Evolutionary conservation across 37 sponge, comb jelly and placozoan species (phyloP), one percentile per base, ranked within the genome.

Genomic region (Cliona cf. orientalis): DNA sequence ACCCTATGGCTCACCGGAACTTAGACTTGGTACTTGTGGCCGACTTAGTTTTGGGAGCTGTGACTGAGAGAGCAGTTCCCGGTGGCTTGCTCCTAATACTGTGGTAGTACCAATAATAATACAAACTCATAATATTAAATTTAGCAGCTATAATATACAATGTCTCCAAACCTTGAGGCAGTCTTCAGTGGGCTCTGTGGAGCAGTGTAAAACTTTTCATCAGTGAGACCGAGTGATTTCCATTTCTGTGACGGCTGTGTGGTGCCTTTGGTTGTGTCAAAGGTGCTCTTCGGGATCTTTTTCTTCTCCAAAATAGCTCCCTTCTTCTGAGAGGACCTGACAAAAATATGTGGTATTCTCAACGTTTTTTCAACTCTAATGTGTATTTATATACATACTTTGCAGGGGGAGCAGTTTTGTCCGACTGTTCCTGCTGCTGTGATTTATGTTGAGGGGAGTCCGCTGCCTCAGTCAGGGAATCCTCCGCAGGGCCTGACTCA

Each of bases 241-340:
- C 88, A 87, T 36, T 82, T 81, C 72, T 80, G 81, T 0, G 91
- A 84, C 14, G 91, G 86, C 72, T 87, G 55, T 25, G 23, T 14
- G 33, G 29, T 80, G 14, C 69, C 37, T n/a, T 43, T 34, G 1
- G 75, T 0, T 26, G 46, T 19, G 38, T 68, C 53, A 34, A 69
- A 69, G 6, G 66, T 36, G 31, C 80, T 69, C 70, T 80, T 68
- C 1, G 75, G 75, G 14, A 53, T 74, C 45, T 76, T 83, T 49
- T 72, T 82, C 57, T 67, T 33, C 5, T 65, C 65, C 2, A 23
- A 46, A 23, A 36, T 61, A 44, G 22, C 39, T 26, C 65, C 25
- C 25, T 58, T 82, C 42, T 71, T 72, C 46, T 59, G 61, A 34
- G 79, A 7, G 9, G 67, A 26, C 28, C 67, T 66, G n/a, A n/a